phyloP scores from a whole-genome alignment of 2,113 vertebrate species.

The Varanus salvator region DNA sequence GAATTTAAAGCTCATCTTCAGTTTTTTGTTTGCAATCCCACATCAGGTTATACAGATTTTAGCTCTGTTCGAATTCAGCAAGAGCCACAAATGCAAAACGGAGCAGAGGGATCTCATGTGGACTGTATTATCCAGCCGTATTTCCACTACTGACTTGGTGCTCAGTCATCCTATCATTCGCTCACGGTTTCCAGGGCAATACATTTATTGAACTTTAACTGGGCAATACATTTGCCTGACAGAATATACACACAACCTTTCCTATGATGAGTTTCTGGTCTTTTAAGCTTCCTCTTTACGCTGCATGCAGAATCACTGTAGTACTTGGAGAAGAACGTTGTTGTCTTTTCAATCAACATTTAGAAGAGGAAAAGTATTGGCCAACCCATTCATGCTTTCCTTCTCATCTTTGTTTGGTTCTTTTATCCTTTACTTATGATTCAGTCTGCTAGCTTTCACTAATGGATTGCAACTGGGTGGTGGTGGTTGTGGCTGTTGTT shows the following conservation, averaged over 20 bases:
- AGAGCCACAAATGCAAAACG: not conserved
- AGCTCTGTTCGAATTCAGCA: not conserved
- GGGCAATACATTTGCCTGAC: not conserved
- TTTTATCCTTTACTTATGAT: not conserved
- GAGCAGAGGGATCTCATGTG: not conserved
- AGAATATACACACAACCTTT: not conserved
- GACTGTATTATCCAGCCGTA: not conserved
- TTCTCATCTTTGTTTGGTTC: not conserved
- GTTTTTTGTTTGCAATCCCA: not conserved
- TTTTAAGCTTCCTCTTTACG: not conserved
- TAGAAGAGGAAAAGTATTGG: not conserved
- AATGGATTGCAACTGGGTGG: too few species aligned
- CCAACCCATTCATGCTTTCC: not conserved
- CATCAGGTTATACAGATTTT: slow-evolving; percentile 4
- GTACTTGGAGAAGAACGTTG: not conserved
- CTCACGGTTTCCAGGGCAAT: not conserved
- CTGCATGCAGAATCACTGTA: not conserved
- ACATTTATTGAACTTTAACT: not conserved
- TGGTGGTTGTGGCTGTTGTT: too few species aligned
- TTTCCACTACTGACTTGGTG: not conserved
- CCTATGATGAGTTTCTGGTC: not conserved
- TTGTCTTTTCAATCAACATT: not conserved
- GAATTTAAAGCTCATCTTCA: not conserved
- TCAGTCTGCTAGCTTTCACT: not conserved
- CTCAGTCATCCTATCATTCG: not conserved